These are phyloP conservation scores for Saturnia pavonia DNA, from an alignment of 2,888 invertebrate species.

Conservation along the genomic window DNA sequence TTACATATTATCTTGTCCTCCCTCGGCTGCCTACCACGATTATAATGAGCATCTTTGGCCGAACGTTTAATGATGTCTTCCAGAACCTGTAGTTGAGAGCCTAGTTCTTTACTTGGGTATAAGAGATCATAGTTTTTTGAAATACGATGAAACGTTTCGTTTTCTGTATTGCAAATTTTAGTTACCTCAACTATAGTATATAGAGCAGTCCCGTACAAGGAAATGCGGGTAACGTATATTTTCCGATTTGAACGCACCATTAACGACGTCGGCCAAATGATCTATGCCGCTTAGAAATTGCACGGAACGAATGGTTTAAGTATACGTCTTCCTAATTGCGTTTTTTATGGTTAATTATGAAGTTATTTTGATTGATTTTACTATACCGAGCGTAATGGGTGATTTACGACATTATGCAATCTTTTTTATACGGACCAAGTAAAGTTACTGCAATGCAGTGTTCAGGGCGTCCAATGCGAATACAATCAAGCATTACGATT, in stretches of 20 bases:
- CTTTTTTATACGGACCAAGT: not conserved
- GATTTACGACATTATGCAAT: not conserved
- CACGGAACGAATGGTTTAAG: conserved; percentile 9
- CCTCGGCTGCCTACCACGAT: no score
- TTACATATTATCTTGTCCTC: no score
- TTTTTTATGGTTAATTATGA: not conserved
- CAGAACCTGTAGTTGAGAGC: no score
- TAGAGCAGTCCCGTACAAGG: not conserved
- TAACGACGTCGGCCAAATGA: conserved; percentile 2
- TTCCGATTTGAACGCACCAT: conserved; percentile 15
- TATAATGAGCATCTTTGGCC: no score
- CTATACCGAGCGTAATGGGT: not conserved
- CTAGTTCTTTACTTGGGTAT: no score
- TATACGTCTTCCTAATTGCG: conserved; percentile 1
- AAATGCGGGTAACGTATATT: conserved; percentile 6
- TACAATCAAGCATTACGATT: not conserved
- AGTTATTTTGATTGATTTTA: conserved; percentile 3
- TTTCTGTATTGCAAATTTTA: conserved; percentile 5
- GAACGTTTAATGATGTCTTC: no score
- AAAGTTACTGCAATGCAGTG: not conserved
- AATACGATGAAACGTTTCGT: not conserved
- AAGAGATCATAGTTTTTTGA: not conserved
- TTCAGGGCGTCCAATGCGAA: not conserved
- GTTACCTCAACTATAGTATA: not conserved
- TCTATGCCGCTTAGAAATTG: conserved; percentile 6